Evolutionary conservation across 2,888 invertebrate species (phyloP), one percentile per base, ranked within the genome.

Genomic region (Dynastes maya): DNA sequence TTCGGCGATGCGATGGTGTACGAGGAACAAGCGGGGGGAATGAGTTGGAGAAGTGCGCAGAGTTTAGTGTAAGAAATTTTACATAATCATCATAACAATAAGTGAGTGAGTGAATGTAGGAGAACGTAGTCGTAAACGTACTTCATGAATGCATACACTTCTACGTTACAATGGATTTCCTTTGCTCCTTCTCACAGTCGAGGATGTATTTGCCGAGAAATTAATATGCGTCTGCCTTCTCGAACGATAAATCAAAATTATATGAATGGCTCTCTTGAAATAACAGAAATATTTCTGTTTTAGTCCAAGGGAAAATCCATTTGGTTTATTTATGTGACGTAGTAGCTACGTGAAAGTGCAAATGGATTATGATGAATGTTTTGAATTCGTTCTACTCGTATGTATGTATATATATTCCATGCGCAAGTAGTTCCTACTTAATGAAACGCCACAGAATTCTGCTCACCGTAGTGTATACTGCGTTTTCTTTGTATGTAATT

Each of bases 41-140:
- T 51, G 68, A 68, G 68, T 51, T 29, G 13, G 58, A n/a, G 27
- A 49, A 74, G 40, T 11, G 61, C 45, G 45, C 22, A 61, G 61
- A 58, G 22, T 61, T 74, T 74, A 61, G 45, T 74, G 61, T 45
- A 74, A 74, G 72, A 74, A 74, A 74, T 74, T 74, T 74, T 74
- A 74, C 49, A 74, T 74, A 74, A 74, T 61, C 61, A 74, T 74
- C 72, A 74, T 74, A 74, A 74, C 72, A 74, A 74, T 74, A 72
- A 58, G 61, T 61, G 72, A 74, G 45, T 45, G 72, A 74, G 45
- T 22, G 61, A 74, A 74, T 61, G 45, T 27, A 74, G 61, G 27
- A 74, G 61, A 40, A 45, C 40, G 61, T 22, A 74, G 13, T 61
- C 11, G 61, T 74, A 61, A 63, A n/a, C 61, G 32, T 37, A 49